Conservation (phyloP, 2,797 vertebrate species). For the Macropodus opercularis region DNA sequence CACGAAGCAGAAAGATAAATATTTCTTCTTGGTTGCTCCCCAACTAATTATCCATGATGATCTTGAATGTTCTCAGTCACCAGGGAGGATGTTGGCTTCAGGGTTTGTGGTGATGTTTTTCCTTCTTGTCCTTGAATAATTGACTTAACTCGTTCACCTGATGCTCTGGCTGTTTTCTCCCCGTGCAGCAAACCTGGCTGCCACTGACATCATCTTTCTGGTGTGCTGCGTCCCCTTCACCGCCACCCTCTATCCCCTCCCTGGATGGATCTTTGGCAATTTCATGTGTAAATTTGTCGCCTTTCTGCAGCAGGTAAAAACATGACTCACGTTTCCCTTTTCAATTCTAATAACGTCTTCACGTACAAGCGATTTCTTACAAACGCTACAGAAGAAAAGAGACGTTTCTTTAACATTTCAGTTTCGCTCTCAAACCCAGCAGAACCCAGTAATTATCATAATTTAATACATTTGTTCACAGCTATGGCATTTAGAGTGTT, state of each 20-base stretch:
- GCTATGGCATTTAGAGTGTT: not conserved
- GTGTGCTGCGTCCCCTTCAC: constrained; percentile 88
- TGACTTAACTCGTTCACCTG: too few relatives aligned
- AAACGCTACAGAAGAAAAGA: not conserved
- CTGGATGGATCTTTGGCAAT: constrained; percentile 87
- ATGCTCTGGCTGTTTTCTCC: constrained; percentile 34
- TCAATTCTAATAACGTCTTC: constrained; percentile 3
- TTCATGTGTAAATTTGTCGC: constrained; percentile 89
- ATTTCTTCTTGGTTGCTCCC: too few relatives aligned
- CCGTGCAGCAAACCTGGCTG: constrained; percentile 83
- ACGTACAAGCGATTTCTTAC: not conserved
- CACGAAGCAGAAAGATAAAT: not conserved
- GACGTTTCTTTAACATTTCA: not conserved
- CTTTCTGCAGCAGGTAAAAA: constrained; percentile 85
- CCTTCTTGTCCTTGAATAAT: not conserved
- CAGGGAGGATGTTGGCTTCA: too few relatives aligned
- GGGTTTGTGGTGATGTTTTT: not conserved
- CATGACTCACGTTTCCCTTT: not conserved
- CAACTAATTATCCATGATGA: too few relatives aligned
- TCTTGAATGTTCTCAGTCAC: too few relatives aligned
- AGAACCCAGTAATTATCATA: not conserved
- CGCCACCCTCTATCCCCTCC: constrained; percentile 86
- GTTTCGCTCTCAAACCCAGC: constrained; percentile 4
- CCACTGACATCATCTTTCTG: constrained; percentile 87
- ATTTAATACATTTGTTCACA: not conserved